Base-by-base conservation (phyloP, 2,797 vertebrate species). In the Psittacula derbiana region DNA sequence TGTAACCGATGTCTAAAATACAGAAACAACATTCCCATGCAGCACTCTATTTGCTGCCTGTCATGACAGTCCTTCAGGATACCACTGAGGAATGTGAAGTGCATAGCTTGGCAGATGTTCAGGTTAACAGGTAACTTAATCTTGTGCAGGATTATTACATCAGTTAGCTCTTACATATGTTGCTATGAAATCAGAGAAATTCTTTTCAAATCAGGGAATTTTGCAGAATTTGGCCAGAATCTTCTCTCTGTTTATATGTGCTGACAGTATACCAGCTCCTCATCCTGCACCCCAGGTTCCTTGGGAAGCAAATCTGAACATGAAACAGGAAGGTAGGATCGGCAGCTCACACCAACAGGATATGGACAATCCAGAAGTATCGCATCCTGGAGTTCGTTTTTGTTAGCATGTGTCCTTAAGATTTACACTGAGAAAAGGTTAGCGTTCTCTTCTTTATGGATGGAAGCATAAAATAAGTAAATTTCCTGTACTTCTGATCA, bases 1-100 rank as follows among this genome's bases (percentile, higher is more conserved):
- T 4, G 19, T n/a, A 71, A 18, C 3, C 0, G 0, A 10, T 36
- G 30, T 16, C 33, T 44, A 46, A 90, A 87, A 65, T 1, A 12
- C 17, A 76, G 67, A 73, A 82, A 65, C 31, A 3, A 7, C 13
- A 12, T 61, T 79, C 17, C 46, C 28, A 20, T 20, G 47, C 11
- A 78, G 28, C 9, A 17, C 10, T 43, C 24, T 10, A 0, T 70
- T 55, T 69, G 33, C 53, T 73, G 21, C 31, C 43, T 36, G 2
- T 16, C 40, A 16, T 8, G 21, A 70, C n/a, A 73, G 9, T 16
- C 31, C 31, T 75, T 24, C 46, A 38, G 12, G 53, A 17, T 12
- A 18, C 43, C 1, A 1, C n/a, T 30, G 58, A 30, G 30, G 31
- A 57, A 58, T 25, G 28, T 19, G 30, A 71, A 71, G 12, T n/a